phyloP scores from a whole-genome alignment of 2,888 invertebrate species.

The Melikaiella ostensackeni region DNA sequence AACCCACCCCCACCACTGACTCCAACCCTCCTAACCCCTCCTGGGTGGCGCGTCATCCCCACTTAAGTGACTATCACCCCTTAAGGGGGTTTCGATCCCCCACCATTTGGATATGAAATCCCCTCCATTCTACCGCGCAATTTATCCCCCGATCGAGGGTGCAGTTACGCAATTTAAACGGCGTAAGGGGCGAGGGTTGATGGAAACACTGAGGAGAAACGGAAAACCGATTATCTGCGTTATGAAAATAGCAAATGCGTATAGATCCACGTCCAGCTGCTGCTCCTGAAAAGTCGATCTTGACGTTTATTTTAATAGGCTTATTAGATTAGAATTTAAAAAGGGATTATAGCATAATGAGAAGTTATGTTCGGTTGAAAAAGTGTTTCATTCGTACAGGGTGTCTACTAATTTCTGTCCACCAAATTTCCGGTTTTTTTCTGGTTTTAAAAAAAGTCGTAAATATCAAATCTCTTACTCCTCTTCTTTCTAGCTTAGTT shows the following conservation, averaged over 20 bases:
- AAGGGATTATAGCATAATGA: constrained; percentile 17
- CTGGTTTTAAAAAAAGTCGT: too few species aligned
- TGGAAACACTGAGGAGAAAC: constrained; percentile 30
- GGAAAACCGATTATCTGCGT: constrained; percentile 36
- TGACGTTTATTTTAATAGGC: constrained; percentile 32
- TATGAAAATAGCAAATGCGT: constrained; percentile 30
- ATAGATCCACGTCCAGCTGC: constrained; percentile 26
- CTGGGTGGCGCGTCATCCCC: constrained; percentile 43
- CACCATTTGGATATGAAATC: constrained; percentile 66
- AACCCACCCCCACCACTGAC: constrained; percentile 57
- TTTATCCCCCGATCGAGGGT: constrained; percentile 61
- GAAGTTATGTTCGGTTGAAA: not conserved
- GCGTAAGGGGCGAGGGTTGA: constrained; percentile 42
- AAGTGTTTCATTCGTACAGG: not conserved
- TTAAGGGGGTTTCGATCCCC: constrained; percentile 41
- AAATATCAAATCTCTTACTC: too few species aligned
- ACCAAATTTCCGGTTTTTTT: too few species aligned
- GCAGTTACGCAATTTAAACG: constrained; percentile 61
- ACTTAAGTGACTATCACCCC: constrained; percentile 46
- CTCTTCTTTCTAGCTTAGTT: too few species aligned
- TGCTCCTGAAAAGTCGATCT: constrained; percentile 32
- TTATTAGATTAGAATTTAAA: constrained; percentile 29
- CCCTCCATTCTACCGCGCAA: constrained; percentile 46
- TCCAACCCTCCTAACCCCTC: constrained; percentile 41
- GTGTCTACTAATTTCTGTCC: too few species aligned